Base-by-base conservation (phyloP, 2,888 invertebrate genomes). In the Caradrina kadenii region DNA sequence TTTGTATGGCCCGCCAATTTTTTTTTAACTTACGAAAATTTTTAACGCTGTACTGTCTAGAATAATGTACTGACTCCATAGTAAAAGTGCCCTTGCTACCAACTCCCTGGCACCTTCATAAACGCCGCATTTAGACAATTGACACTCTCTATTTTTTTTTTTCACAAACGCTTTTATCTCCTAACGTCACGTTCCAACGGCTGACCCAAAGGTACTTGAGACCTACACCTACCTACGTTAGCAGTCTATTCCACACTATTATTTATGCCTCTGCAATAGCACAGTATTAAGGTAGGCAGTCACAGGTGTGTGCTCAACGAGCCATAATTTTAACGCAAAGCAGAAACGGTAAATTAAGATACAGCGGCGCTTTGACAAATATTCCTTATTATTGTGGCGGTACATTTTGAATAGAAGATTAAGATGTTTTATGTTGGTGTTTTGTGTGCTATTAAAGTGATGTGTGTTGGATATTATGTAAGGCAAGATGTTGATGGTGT, bases 311-410 rank as follows among this genome's bases (percentile, higher is more conserved):
- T 70, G 81, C 82, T 76, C 81, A 85, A 83, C 84, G 80, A 84
- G 90, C 85, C 90, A 93, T 94, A 93, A 94, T 93, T 93, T 89
- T 89, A 89, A 89, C 88, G 85, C 85, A 89, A 82, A 90, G 70
- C 56, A 80, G 66, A 73, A 69, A 81, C 81, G 49, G 89, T 93
- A 92, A 92, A 92, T 92, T 91, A 92, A 90, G 90, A 90, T 87
- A 88, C 87, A 88, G 79, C 82, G 63, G 63, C 80, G 81, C 87
- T 92, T 92, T 93, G 92, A 93, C 92, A 93, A 92, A 94, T 93
- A 90, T 85, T 86, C 88, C 88, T 89, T 92, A 91, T 92, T 92
- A 93, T 92, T 90, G 86, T 88, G 87, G 77, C 78, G 82, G 75
- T 82, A 81, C 81, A 66, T 48, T 74, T 58, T 81, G 79, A 77